Evolutionary conservation across 1,140 invertebrate species (phyloP).

Genomic region (Listronotus oregonensis): DNA sequence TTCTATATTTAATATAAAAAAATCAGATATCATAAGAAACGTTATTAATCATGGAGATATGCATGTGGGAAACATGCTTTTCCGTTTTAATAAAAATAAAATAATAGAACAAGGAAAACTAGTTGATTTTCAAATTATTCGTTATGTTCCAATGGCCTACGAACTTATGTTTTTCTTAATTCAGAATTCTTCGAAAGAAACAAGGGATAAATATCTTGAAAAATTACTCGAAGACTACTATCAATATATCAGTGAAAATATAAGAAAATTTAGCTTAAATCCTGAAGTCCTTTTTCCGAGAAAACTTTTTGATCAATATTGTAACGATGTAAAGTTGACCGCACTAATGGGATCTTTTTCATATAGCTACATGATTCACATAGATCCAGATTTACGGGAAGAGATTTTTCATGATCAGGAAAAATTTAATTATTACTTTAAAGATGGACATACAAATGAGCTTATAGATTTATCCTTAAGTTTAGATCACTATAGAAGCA

Average conservation of each 20-base stretch:
- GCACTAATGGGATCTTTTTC: slow-evolving; percentile 1
- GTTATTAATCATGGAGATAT: slow-evolving; percentile 57
- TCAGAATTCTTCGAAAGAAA: slow-evolving; percentile 48
- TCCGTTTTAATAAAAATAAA: slow-evolving; percentile 57
- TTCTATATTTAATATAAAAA: slow-evolving; percentile 4
- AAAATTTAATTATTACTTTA: slow-evolving; percentile 14
- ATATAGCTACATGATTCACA: neutral
- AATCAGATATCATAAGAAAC: slow-evolving; percentile 39
- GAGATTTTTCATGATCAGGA: slow-evolving; percentile 15
- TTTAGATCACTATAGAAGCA: slow-evolving; percentile 8
- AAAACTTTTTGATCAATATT: slow-evolving; percentile 6
- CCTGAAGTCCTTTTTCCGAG: slow-evolving; percentile 5
- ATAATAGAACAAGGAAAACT: slow-evolving; percentile 55
- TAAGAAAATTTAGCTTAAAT: slow-evolving; percentile 15
- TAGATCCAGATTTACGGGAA: slow-evolving; percentile 24
- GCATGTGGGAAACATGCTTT: slow-evolving; percentile 57
- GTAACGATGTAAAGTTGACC: neutral
- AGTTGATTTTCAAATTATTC: slow-evolving; percentile 61
- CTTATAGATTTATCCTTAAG: slow-evolving; percentile 12
- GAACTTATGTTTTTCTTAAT: slow-evolving; percentile 58
- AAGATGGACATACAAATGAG: slow-evolving; percentile 1
- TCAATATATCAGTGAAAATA: slow-evolving; percentile 1
- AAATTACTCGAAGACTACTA: slow-evolving; percentile 55
- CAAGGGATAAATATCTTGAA: slow-evolving; percentile 50
- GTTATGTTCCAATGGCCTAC: slow-evolving; percentile 60